Base-by-base conservation (phyloP, 2,888 invertebrate genomes). In the Yponomeuta sedellus region DNA sequence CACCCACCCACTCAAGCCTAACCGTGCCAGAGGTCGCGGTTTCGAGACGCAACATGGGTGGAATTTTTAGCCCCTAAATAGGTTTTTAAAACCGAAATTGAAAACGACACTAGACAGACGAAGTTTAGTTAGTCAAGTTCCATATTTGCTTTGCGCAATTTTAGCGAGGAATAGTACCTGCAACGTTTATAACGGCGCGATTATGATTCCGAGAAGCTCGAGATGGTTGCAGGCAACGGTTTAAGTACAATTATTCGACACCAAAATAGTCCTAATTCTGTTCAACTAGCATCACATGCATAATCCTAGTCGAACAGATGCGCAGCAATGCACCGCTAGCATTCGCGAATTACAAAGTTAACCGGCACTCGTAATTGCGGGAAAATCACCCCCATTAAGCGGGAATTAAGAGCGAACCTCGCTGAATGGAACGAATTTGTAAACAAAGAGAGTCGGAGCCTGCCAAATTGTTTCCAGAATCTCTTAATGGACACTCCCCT, bases 391-490 rank as follows among this genome's bases (percentile, higher is more conserved):
- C 19, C 28, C 22, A 39, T 62, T 28, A 62, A 25, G 2, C n/a
- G 3, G 2, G 28, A 25, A 25, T 25, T 39, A 62, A 34, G 62
- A 34, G 39, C 25, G 6, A 61, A 62, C 19, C 16, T 12, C 12
- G 28, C 22, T 22, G 28, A 10, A 11, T 10, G 39, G 25, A 22
- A 16, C 28, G 52, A 61, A 66, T 66, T 64, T 59, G 67, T 64
- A 66, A 67, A 66, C 65, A 63, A 64, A 56, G 67, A 68, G 63
- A 22, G 63, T 65, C 63, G 66, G 64, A 66, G 65, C 69, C 71
- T 75, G 77, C 79, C 79, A 79, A 79, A 79, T 79, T 78, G 77
- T 79, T 79, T 79, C 75, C 74, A 72, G 74, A 75, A 78, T 73
- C 75, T 76, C 75, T 77, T 78, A 79, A 80, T 79, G 75, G 76